Base-by-base conservation (phyloP, 2,888 invertebrate species). In the Oligia strigilis region DNA sequence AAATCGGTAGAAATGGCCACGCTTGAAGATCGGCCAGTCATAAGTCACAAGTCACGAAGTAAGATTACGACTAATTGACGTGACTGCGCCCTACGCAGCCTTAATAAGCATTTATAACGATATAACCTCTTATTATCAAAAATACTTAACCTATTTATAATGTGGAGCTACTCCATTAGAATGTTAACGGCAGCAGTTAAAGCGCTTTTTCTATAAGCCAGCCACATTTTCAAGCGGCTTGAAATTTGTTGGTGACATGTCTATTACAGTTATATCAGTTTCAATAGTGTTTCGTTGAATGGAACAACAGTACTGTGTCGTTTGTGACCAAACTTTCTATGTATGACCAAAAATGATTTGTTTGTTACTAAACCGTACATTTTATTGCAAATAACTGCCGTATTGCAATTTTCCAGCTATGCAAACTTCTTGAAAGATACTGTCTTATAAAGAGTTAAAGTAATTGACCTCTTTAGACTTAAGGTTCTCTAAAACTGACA, bases 41-140 rank as follows among this genome's bases (percentile, higher is more conserved):
- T 96, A 96, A 97, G 95, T 96, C 96, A 96, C 93, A 92, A 94
- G 97, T 96, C 97, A 97, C 97, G 97, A 96, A 96, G 91, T 89
- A 82, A 94, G 94, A 95, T 94, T 94, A 92, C 85, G 91, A 90
- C 94, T 96, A 96, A 96, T 96, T 96, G 96, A 96, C 96, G 95
- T 95, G 94, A 94, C 92, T 94, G 93, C 93, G 94, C 94, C 94
- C 92, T 90, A 91, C 91, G 92, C 92, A 93, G 91, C 93, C 93
- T 94, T 96, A 95, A 95, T 96, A 95, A 96, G 95, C 96, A 93
- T 95, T 95, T 94, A 94, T 94, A 95, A 95, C 95, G 94, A 95
- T 94, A 95, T 93, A 94, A 95, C 93, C 92, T 94, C 90, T 92
- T 93, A 94, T 95, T 96, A 96, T 96, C 95, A 95, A 94, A 95